Conservation (phyloP, 2,797 vertebrate genomes). For the Pseudomugil gertrudae region DNA sequence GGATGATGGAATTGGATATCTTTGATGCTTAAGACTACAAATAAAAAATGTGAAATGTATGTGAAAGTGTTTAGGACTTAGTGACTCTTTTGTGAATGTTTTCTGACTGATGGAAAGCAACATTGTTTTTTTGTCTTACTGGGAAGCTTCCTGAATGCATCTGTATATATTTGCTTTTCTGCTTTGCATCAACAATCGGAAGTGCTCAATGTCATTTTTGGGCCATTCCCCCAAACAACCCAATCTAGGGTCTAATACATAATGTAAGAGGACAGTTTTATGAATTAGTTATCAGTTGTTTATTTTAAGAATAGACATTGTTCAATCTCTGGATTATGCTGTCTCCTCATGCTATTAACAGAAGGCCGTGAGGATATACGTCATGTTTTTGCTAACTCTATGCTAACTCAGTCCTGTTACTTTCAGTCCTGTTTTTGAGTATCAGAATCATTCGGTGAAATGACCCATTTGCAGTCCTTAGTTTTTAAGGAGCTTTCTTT, state of each 20-base stretch:
- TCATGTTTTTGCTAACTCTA: no score
- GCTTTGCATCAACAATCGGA: conserved; percentile 20
- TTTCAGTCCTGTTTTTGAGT: no score
- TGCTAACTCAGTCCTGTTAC: no score
- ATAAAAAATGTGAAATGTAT: background rate
- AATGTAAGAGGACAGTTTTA: no score
- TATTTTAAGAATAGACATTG: no score
- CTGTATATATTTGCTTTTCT: background rate
- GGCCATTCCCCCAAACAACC: no score
- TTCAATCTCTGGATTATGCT: no score
- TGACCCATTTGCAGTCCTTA: conserved; percentile 59
- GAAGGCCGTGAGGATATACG: no score
- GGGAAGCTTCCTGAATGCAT: background rate
- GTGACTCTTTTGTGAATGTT: background rate
- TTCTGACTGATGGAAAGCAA: background rate
- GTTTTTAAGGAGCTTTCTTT: conserved; percentile 34
- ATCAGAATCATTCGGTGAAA: no score
- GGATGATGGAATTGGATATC: background rate
- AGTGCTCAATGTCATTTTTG: conserved; percentile 33
- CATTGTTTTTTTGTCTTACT: background rate
- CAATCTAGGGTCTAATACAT: no score
- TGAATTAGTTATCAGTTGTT: no score
- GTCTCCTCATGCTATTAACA: no score
- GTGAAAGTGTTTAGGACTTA: background rate
- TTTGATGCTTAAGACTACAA: background rate